Conservation (phyloP, 2,888 invertebrate genomes). For the Lacanobia wlatinum region DNA sequence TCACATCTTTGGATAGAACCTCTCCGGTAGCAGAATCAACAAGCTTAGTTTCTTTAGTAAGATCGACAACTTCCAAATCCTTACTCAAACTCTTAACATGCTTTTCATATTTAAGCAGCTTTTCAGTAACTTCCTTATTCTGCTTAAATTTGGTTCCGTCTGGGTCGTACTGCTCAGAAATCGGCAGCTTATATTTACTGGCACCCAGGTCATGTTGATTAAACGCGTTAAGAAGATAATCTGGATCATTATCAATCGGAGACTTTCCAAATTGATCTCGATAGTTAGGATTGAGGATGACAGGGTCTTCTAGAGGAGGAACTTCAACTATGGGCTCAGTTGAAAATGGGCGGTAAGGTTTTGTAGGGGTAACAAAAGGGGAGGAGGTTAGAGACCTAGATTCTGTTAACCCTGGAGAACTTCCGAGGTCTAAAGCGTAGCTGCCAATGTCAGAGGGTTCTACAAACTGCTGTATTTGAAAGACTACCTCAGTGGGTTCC, state of each 20-base stretch:
- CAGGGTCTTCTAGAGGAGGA: conserved; percentile 82
- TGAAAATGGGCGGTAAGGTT: conserved; percentile 83
- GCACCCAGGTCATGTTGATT: conserved; percentile 23
- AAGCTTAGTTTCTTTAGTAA: conserved; percentile 48
- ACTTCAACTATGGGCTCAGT: conserved; percentile 79
- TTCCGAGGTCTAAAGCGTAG: conserved; percentile 31
- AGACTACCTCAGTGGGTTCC: conserved; percentile 84
- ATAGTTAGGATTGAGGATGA: conserved; percentile 81
- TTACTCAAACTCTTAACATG: conserved; percentile 50
- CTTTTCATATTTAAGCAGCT: conserved; percentile 46
- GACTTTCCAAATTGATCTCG: conserved; percentile 76
- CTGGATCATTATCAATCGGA: conserved; percentile 66
- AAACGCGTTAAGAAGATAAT: conserved; percentile 64
- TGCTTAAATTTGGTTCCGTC: conserved; percentile 66
- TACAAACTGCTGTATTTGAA: conserved; percentile 73
- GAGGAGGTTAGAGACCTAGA: conserved; percentile 77
- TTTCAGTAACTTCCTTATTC: conserved; percentile 51
- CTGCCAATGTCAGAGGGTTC: conserved; percentile 66
- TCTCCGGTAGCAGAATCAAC: conserved; percentile 25
- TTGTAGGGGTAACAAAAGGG: conserved; percentile 74
- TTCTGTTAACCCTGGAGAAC: conserved; percentile 44
- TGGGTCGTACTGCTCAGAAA: conserved; percentile 84
- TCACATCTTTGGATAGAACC: conserved; percentile 36
- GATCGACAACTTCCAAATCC: conserved; percentile 40
- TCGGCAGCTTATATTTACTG: conserved; percentile 78